Percentiles rank a stretch among this genome's conserved stretches.
phyloP scores from a whole-genome alignment of 2,888 invertebrate species.

The Tiphia femorata region DNA sequence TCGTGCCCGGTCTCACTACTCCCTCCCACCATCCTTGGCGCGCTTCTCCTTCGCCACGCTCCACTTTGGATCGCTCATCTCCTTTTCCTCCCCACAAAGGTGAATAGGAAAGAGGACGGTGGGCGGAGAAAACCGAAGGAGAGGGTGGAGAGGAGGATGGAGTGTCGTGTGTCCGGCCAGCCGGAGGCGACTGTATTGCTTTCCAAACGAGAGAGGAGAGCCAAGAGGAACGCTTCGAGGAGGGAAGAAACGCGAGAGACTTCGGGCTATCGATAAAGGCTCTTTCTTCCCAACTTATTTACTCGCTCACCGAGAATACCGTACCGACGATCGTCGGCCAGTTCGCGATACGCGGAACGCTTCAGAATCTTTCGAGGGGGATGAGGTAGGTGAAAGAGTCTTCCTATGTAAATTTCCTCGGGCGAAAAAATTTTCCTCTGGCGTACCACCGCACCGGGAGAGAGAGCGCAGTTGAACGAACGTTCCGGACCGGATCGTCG shows the following conservation, averaged over 20 bases:
- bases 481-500: too few species aligned
- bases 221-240: slow-evolving; percentile 9
- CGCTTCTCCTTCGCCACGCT: not conserved
- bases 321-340: too few species aligned
- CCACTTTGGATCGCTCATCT: not conserved
- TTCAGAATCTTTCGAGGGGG: too few species aligned
- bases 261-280: slow-evolving; percentile 38
- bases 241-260: slow-evolving; percentile 21
- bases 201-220: slow-evolving; percentile 32
- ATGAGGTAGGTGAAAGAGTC: too few species aligned
- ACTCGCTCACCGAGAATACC: slow-evolving; percentile 18
- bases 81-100: slow-evolving; percentile 1
- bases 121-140: slow-evolving; percentile 2
- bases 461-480: too few species aligned
- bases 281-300: slow-evolving; percentile 28
- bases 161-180: slow-evolving; percentile 6
- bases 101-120: slow-evolving; percentile 2
- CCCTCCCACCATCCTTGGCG: too few species aligned
- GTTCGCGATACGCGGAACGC: too few species aligned
- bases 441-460: not conserved
- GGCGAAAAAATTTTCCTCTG: too few species aligned
- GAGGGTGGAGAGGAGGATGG: slow-evolving; percentile 2
- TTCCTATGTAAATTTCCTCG: too few species aligned
- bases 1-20: not conserved
- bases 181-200: slow-evolving; percentile 41